These are phyloP conservation scores for Drosophila kambysellisi DNA, from an alignment of 2,888 invertebrate genomes.

Conservation along the genomic window DNA sequence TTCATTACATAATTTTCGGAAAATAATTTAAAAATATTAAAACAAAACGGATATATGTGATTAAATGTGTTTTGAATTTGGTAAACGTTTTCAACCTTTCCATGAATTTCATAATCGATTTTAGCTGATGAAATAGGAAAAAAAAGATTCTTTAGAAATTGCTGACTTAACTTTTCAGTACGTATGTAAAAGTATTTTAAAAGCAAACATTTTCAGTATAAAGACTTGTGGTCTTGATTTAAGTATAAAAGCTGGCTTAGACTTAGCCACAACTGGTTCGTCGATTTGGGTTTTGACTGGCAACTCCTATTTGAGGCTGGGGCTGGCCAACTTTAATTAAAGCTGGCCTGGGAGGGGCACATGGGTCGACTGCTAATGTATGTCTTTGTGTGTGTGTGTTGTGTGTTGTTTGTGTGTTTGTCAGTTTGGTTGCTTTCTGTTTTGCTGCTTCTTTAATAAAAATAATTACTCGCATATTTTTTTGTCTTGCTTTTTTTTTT, in stretches of 20 bases:
- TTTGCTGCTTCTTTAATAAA: conserved; percentile 64
- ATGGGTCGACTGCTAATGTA: conserved; percentile 3
- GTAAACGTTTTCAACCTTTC: not conserved
- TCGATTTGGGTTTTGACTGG: not conserved
- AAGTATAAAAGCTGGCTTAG: not conserved
- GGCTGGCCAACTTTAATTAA: conserved; percentile 55
- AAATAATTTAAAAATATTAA: not conserved
- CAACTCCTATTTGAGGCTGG: conserved; percentile 1
- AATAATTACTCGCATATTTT: conserved; percentile 71
- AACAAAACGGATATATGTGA: not conserved
- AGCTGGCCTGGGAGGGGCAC: conserved; percentile 5
- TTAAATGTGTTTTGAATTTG: not conserved
- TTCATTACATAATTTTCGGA: too few relatives aligned
- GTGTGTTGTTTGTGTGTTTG: conserved; percentile 13
- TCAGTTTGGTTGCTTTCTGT: conserved; percentile 30
- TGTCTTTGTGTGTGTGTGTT: not conserved
- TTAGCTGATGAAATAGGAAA: not conserved
- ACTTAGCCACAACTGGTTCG: not conserved
- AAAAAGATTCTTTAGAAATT: not conserved
- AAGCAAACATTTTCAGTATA: not conserved
- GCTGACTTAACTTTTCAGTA: not conserved
- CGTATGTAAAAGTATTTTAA: not conserved
- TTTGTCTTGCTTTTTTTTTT: conserved; percentile 22
- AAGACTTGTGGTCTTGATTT: not conserved
- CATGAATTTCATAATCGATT: not conserved